Conservation (phyloP, 1,140 invertebrate genomes). For the Anoplolepis gracilipes region DNA sequence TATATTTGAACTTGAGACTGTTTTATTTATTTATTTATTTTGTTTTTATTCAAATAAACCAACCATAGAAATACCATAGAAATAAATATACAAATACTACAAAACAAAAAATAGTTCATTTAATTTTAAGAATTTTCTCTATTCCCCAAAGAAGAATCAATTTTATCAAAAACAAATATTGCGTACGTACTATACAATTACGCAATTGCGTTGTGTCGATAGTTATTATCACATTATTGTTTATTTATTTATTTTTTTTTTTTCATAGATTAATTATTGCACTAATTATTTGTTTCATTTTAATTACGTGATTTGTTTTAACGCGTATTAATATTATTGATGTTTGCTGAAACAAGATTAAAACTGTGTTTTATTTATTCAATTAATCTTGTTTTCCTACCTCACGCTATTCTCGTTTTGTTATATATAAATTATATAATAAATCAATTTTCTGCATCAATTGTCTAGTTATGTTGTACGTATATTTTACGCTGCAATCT, state of each 20-base stretch:
- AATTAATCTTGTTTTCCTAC: neutral
- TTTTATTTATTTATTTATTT: neutral
- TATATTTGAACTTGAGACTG: neutral
- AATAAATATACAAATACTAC: neutral
- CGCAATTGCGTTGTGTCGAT: neutral
- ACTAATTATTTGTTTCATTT: neutral
- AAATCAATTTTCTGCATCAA: neutral
- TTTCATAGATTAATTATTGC: neutral
- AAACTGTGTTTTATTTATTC: neutral
- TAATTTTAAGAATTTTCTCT: neutral
- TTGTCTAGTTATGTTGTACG: no score
- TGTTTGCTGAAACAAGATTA: neutral
- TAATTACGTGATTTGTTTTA: neutral
- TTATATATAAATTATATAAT: slow-evolving; percentile 2
- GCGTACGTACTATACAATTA: neutral
- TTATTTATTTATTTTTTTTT: neutral
- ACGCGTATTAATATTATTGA: no score
- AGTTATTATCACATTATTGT: no score
- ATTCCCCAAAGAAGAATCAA: neutral
- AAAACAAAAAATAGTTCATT: neutral
- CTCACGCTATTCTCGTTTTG: neutral
- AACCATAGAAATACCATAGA: neutral
- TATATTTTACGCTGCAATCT: neutral
- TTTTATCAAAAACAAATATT: neutral
- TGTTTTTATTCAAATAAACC: neutral